Conservation (phyloP, 2,888 invertebrate genomes). For the Aporophyla lueneburgensis region DNA sequence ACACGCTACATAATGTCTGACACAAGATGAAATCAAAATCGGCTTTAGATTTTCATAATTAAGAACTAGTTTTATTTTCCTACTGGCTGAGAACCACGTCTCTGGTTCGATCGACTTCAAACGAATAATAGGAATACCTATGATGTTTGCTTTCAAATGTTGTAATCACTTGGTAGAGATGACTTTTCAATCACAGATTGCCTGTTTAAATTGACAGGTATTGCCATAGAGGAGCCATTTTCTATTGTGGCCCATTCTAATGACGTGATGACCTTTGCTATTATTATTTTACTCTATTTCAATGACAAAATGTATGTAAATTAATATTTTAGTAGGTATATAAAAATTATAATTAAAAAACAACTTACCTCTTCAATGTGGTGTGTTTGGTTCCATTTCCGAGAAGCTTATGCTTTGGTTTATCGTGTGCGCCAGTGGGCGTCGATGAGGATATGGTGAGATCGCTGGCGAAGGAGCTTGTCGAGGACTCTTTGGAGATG, state of each 20-base stretch:
- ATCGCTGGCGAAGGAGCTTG: slow-evolving; percentile 93
- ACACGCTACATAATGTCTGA: slow-evolving; percentile 20
- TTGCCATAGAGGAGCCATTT: no score
- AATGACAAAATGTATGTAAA: background rate
- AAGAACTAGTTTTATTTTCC: background rate
- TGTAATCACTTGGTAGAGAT: background rate
- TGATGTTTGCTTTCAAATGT: background rate
- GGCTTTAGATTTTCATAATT: background rate
- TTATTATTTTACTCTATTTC: background rate
- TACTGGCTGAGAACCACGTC: background rate
- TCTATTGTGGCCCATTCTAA: background rate
- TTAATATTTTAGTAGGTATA: background rate
- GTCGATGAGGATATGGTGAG: slow-evolving; percentile 92
- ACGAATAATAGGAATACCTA: background rate
- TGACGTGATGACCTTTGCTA: background rate
- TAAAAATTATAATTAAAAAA: background rate
- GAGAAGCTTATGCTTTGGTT: slow-evolving; percentile 92
- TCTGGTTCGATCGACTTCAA: slow-evolving; percentile 5
- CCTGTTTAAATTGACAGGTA: background rate
- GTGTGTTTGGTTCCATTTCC: slow-evolving; percentile 94
- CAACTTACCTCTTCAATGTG: slow-evolving; percentile 92
- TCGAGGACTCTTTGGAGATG: slow-evolving; percentile 93
- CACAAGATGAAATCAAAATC: slow-evolving; percentile 20
- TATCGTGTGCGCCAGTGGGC: slow-evolving; percentile 92
- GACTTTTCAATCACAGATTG: background rate